Evolutionary conservation across 2,113 vertebrate genomes (phyloP).

Genomic region (Syngnathus floridae): DNA sequence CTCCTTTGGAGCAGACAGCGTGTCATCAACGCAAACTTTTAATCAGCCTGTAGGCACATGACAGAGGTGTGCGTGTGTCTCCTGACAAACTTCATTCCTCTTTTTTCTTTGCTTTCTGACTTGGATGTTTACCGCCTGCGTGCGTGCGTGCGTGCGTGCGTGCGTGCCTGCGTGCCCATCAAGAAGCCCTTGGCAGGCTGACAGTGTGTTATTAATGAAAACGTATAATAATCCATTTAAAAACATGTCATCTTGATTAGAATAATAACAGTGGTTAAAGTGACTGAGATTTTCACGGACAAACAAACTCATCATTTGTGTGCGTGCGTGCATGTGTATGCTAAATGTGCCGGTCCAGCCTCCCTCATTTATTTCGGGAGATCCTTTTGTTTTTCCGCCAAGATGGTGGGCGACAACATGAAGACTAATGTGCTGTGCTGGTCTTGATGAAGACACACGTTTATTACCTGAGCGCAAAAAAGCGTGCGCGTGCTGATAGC

Average conservation of each 20-base stretch:
- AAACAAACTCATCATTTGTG: conserved; percentile 34
- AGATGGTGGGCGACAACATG: background rate
- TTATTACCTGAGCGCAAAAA: conserved; percentile 30
- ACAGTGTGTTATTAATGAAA: conserved; percentile 68
- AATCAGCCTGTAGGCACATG: conserved; percentile 52
- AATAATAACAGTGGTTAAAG: conserved; percentile 67
- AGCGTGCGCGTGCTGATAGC: conserved; percentile 43
- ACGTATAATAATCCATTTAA: conserved; percentile 70
- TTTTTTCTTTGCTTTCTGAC: background rate
- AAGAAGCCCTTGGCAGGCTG: conserved; percentile 45
- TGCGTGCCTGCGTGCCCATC: conserved; percentile 23
- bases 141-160: background rate
- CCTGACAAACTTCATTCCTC: conserved; percentile 5
- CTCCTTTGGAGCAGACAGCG: conserved; percentile 45
- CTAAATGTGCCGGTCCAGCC: conserved; percentile 21
- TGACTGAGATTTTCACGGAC: conserved; percentile 53
- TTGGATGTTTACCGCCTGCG: conserved; percentile 5
- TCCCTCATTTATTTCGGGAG: conserved; percentile 6
- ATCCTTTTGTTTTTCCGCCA: conserved; percentile 1
- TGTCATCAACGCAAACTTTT: conserved; percentile 58
- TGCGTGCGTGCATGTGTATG: conserved; percentile 9
- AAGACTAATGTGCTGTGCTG: conserved; percentile 1
- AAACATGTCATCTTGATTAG: conserved; percentile 71
- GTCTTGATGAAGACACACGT: conserved; percentile 5
- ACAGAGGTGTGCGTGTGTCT: conserved; percentile 19